Evolutionary conservation across 2,888 invertebrate genomes (phyloP).

Genomic region (Troilus luridus): DNA sequence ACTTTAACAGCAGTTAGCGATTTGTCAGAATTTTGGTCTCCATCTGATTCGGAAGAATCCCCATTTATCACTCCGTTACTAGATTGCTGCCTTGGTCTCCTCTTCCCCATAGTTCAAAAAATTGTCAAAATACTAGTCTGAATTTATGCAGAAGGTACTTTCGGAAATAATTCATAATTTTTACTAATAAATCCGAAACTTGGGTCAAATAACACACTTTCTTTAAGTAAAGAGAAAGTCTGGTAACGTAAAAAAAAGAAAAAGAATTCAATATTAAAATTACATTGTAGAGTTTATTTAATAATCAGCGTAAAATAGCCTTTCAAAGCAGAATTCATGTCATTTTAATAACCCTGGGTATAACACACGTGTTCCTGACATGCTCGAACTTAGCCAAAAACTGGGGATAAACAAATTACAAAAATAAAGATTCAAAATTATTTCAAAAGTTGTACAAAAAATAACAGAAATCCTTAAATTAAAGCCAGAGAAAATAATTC

Average conservation of each 20-base stretch:
- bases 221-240: constrained; percentile 8
- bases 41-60: constrained; percentile 59
- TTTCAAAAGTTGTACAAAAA: not conserved
- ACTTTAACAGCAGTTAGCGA: constrained; percentile 17
- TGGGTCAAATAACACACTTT: constrained; percentile 7
- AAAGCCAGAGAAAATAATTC: not conserved
- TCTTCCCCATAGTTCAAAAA: constrained; percentile 69
- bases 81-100: constrained; percentile 68
- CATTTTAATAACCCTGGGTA: not conserved
- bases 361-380: constrained; percentile 41
- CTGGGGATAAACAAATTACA: not conserved
- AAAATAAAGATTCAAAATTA: not conserved
- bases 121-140: constrained; percentile 1
- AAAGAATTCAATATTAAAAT: not conserved
- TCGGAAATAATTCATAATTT: constrained; percentile 32
- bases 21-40: constrained; percentile 51
- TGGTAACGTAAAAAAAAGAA: not conserved
- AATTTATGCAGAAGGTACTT: not conserved
- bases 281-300: constrained; percentile 11
- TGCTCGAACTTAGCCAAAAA: not conserved
- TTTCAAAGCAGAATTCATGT: not conserved
- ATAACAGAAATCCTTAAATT: not conserved
- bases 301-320: not conserved
- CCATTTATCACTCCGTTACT: constrained; percentile 52
- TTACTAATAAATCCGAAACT: not conserved